Base-by-base conservation (phyloP, 2,888 invertebrate genomes). In the Tanytarsus gracilentus region DNA sequence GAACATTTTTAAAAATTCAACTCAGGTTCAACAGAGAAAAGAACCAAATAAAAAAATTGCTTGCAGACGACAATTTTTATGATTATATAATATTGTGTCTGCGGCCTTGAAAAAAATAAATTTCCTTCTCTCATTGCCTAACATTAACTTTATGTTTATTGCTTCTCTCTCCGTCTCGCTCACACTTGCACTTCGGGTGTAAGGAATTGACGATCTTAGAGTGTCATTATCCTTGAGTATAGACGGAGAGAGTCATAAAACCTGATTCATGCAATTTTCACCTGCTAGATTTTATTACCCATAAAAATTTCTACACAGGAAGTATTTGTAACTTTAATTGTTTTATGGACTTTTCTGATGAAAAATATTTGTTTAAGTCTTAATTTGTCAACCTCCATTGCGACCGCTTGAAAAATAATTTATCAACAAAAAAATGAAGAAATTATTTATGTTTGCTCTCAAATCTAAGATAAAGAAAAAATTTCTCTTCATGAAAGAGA, bases 61-160 rank as follows among this genome's bases (percentile, higher is more conserved):
- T 14, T 56, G 55, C 25, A 56, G 55, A 56, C 55, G 40, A 56
- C n/a, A n/a, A n/a, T n/a, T n/a, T 56, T 56, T 56, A 56, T 56
- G 55, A 36, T 56, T 56, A 56, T 27, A 56, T 56, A 56, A 56
- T n/a, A n/a, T n/a, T n/a, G n/a, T n/a, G 55, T 56, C 55, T 56
- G 16, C 55, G 55, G 39, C 55, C 55, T 56, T 56, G 55, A 56
- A 56, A 56, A 40, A n/a, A n/a, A n/a, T n/a, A n/a, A n/a, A n/a
- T n/a, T 40, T 29, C 36, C 27, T 53, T 53, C 44, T 44, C 36
- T 39, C 40, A 56, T 56, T 40, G 55, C 55, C 55, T 36, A 56
- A 56, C 55, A 56, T 56, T 40, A 39, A 56, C 40, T 56, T 56
- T 56, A 56, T 56, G 40, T 56, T 56, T 56, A 56, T 56, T 56